Percentiles rank a stretch among this genome's conserved stretches.
Conservation (phyloP, 1,140 invertebrate species). For the Aricia agestis region DNA sequence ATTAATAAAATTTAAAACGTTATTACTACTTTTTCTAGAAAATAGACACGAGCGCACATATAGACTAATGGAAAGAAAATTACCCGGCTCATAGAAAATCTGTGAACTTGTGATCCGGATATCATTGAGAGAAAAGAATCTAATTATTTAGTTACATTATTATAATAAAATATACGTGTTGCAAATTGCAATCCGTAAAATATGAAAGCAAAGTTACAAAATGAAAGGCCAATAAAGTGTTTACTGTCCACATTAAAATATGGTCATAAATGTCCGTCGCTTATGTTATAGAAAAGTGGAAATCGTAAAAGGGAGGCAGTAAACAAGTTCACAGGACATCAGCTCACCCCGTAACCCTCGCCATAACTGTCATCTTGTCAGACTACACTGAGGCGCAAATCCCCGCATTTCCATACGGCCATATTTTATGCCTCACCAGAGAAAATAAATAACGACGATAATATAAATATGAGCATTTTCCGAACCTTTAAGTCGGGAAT, state of each 20-base stretch:
- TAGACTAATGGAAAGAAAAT: too few relatives aligned
- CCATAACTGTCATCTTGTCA: slow-evolving; percentile 72
- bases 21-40: too few relatives aligned
- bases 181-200: too few relatives aligned
- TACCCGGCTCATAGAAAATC: too few relatives aligned
- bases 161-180: too few relatives aligned
- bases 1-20: too few relatives aligned
- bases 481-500: slow-evolving; percentile 61
- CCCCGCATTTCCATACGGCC: slow-evolving; percentile 65
- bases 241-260: background rate
- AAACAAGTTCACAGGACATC: slow-evolving; percentile 51
- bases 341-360: slow-evolving; percentile 42
- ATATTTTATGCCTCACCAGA: slow-evolving; percentile 66
- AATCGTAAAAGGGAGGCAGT: slow-evolving; percentile 37
- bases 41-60: too few relatives aligned
- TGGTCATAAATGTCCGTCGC: background rate
- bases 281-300: slow-evolving; percentile 20
- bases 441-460: slow-evolving; percentile 72
- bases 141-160: too few relatives aligned
- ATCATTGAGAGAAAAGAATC: too few relatives aligned
- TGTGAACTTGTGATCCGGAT: too few relatives aligned
- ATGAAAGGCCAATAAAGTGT: background rate
- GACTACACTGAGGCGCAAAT: slow-evolving; percentile 56
- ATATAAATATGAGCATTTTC: slow-evolving; percentile 68
- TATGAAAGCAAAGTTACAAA: slow-evolving; percentile 14